phyloP scores from a whole-genome alignment of 2,113 vertebrate species.

The Indri indri region DNA sequence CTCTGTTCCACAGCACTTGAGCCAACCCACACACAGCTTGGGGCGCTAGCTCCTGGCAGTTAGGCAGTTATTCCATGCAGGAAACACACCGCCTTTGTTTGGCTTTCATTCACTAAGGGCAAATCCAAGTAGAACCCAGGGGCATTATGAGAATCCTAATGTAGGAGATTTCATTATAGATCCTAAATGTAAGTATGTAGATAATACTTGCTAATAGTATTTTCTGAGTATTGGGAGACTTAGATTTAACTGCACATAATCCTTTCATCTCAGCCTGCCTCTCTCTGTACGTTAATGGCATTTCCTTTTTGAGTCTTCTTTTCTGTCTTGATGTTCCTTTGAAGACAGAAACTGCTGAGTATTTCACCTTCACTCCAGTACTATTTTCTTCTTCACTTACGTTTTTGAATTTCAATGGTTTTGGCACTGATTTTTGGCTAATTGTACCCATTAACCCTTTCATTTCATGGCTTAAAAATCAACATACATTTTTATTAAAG shows the following conservation, averaged over 20 bases:
- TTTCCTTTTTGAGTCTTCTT: slow-evolving; percentile 40
- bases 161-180: not conserved
- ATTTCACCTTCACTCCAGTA: not conserved
- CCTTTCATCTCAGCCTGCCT: not conserved
- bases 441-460: slow-evolving; percentile 48
- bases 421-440: slow-evolving; percentile 29
- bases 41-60: not conserved
- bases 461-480: slow-evolving; percentile 44
- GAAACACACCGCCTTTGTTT: not conserved
- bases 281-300: not conserved
- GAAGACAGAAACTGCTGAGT: slow-evolving; percentile 17
- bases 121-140: slow-evolving; percentile 9
- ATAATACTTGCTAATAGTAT: not conserved
- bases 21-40: not conserved
- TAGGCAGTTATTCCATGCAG: not conserved
- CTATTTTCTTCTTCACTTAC: slow-evolving; percentile 18
- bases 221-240: not conserved
- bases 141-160: not conserved
- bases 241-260: not conserved
- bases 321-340: slow-evolving; percentile 26
- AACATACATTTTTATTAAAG: slow-evolving; percentile 28
- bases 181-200: not conserved
- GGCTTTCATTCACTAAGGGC: slow-evolving; percentile 9
- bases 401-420: slow-evolving; percentile 40
- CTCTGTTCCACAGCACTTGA: not conserved